Evolutionary conservation across 2,888 invertebrate species (phyloP).

Genomic region (Myathropa florea): DNA sequence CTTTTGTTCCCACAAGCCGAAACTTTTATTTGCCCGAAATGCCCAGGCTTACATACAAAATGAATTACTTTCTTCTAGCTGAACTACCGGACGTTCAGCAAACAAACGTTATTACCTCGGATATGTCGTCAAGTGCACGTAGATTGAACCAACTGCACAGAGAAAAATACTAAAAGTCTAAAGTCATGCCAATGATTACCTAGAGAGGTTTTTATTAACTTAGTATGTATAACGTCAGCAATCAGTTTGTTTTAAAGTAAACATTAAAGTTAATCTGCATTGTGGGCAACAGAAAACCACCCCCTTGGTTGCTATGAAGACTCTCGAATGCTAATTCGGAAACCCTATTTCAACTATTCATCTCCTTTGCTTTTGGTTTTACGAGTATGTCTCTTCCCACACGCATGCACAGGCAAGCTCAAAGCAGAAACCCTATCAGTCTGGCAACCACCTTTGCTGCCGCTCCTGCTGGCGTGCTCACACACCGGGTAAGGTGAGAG

Average conservation of each 20-base stretch:
- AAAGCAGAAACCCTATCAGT: slow-evolving; percentile 5
- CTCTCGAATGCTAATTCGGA: slow-evolving; percentile 32
- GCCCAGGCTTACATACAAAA: slow-evolving; percentile 37
- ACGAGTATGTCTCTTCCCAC: slow-evolving; percentile 1
- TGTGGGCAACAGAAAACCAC: slow-evolving; percentile 17
- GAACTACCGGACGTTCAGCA: slow-evolving; percentile 15
- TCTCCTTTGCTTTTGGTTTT: slow-evolving; percentile 8
- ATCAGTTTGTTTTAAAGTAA: slow-evolving; percentile 40
- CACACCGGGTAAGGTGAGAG: slow-evolving; percentile 50
- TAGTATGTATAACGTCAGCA: slow-evolving; percentile 2
- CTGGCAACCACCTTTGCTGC: not conserved
- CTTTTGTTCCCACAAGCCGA: slow-evolving; percentile 13
- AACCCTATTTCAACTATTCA: slow-evolving; percentile 11
- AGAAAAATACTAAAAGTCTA: not conserved
- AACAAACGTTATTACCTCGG: slow-evolving; percentile 30
- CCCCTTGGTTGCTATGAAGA: not conserved
- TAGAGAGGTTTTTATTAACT: slow-evolving; percentile 44
- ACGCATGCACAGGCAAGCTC: not conserved
- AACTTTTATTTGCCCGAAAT: slow-evolving; percentile 53
- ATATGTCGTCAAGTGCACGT: slow-evolving; percentile 30
- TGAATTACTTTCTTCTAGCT: slow-evolving; percentile 40
- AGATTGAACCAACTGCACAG: slow-evolving; percentile 33
- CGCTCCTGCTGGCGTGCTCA: not conserved
- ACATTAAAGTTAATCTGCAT: slow-evolving; percentile 29
- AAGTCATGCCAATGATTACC: slow-evolving; percentile 38